phyloP scores from a whole-genome alignment of 2,888 invertebrate species.

The Leptopilina drosophilae region DNA sequence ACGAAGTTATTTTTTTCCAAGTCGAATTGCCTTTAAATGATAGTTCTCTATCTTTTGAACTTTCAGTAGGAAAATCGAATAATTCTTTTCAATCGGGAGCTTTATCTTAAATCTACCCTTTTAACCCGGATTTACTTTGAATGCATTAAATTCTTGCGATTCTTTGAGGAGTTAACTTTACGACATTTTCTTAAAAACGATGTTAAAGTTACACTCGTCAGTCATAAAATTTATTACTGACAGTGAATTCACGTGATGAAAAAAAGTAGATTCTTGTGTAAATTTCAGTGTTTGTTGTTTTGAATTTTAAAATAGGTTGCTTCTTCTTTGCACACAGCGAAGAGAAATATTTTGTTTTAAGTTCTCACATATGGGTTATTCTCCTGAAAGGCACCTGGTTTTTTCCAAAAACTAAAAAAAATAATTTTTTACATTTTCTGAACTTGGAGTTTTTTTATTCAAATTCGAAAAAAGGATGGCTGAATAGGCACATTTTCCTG shows the following conservation, averaged over 20 bases:
- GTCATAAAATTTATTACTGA: constrained; percentile 1
- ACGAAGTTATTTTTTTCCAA: background rate
- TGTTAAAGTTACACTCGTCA: background rate
- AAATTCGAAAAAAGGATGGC: no score
- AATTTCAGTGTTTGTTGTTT: no score
- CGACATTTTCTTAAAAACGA: background rate
- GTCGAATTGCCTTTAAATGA: background rate
- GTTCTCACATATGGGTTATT: background rate
- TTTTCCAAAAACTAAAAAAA: no score
- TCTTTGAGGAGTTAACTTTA: constrained; percentile 7
- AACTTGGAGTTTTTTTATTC: no score
- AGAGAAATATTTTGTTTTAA: background rate
- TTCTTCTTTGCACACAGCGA: no score
- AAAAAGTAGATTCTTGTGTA: no score
- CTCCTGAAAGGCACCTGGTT: no score
- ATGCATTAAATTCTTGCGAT: constrained; percentile 16
- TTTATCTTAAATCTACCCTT: constrained; percentile 25
- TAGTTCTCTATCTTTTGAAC: background rate
- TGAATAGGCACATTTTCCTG: no score
- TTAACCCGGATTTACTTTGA: constrained; percentile 23
- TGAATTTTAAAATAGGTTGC: no score
- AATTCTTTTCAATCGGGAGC: background rate
- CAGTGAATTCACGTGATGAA: background rate
- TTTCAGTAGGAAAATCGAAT: background rate
- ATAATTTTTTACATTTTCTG: no score